A percentile compares a stretch with the other conserved stretches of the same genome.
These are phyloP conservation scores for Drepana falcataria DNA, from an alignment of 2,888 invertebrate species.

Conservation along the genomic window DNA sequence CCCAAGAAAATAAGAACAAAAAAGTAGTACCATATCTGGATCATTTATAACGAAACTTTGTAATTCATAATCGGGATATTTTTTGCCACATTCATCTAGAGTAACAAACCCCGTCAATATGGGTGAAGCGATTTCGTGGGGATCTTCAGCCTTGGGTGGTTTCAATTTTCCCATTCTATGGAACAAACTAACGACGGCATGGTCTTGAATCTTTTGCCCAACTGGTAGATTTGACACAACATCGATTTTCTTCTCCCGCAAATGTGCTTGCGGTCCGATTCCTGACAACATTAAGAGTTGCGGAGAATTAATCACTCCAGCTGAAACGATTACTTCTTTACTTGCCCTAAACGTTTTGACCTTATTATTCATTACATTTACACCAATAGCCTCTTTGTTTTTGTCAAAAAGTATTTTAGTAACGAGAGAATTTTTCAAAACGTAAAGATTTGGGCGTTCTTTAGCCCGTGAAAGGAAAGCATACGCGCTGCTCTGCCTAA, in stretches of 20 bases:
- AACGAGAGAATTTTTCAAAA: constrained; percentile 63
- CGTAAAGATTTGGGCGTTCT: constrained; percentile 38
- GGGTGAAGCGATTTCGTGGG: constrained; percentile 13
- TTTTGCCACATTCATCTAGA: constrained; percentile 10
- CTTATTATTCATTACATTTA: constrained; percentile 36
- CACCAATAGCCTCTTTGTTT: constrained; percentile 55
- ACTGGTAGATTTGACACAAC: constrained; percentile 44
- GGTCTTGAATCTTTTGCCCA: constrained; percentile 57
- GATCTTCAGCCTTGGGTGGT: not conserved
- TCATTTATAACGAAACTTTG: constrained; percentile 16
- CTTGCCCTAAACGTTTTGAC: constrained; percentile 13
- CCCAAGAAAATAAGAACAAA: constrained; percentile 11
- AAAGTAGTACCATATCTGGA: constrained; percentile 11
- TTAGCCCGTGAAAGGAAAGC: constrained; percentile 55
- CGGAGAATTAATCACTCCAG: constrained; percentile 52
- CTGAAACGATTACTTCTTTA: constrained; percentile 57
- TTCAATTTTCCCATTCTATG: constrained; percentile 3
- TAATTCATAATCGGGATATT: constrained; percentile 13
- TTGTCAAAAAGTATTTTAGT: constrained; percentile 67
- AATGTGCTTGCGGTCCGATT: constrained; percentile 44
- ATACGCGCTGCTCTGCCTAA: constrained; percentile 64
- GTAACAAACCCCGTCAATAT: constrained; percentile 13
- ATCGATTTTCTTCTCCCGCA: constrained; percentile 33
- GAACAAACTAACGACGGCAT: constrained; percentile 16
- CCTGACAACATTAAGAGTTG: constrained; percentile 58